Evolutionary conservation across 2,888 invertebrate genomes (phyloP).

Genomic region (Drosophila borealis): DNA sequence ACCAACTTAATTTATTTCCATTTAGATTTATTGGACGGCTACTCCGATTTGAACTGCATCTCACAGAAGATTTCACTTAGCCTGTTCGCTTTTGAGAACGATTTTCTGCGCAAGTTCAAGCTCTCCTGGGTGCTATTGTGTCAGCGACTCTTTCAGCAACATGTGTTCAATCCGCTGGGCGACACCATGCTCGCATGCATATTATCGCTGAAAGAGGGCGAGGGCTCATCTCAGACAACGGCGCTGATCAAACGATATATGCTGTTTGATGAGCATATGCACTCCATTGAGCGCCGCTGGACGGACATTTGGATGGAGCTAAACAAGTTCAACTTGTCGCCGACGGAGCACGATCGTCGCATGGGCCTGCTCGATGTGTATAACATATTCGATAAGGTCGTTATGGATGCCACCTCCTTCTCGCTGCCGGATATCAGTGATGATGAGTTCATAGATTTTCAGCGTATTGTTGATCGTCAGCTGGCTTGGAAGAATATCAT

Average conservation of each 20-base stretch:
- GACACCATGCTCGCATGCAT: slow-evolving; percentile 86
- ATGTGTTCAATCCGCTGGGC: slow-evolving; percentile 86
- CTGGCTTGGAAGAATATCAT: slow-evolving; percentile 84
- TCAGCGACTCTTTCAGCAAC: slow-evolving; percentile 88
- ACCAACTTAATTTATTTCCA: slow-evolving; percentile 3
- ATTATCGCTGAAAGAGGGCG: slow-evolving; percentile 85
- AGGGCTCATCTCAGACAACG: slow-evolving; percentile 82
- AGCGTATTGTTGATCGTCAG: slow-evolving; percentile 82
- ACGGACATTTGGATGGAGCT: slow-evolving; percentile 85
- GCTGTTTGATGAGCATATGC: slow-evolving; percentile 88
- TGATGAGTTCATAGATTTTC: slow-evolving; percentile 83
- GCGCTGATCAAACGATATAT: slow-evolving; percentile 86
- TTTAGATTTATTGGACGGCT: slow-evolving; percentile 88
- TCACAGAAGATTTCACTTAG: slow-evolving; percentile 87
- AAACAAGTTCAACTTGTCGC: slow-evolving; percentile 83
- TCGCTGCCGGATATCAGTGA: slow-evolving; percentile 81
- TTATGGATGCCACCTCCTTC: slow-evolving; percentile 81
- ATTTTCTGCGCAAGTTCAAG: slow-evolving; percentile 88
- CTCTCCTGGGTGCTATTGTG: slow-evolving; percentile 89
- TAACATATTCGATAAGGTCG: slow-evolving; percentile 83
- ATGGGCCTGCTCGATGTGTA: slow-evolving; percentile 81
- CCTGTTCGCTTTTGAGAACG: slow-evolving; percentile 87
- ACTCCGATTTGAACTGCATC: slow-evolving; percentile 87
- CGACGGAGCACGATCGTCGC: slow-evolving; percentile 82
- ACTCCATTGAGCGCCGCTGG: slow-evolving; percentile 86